These are phyloP conservation scores for Falco cherrug DNA, from an alignment of 2,797 vertebrate species.

Conservation along the genomic window DNA sequence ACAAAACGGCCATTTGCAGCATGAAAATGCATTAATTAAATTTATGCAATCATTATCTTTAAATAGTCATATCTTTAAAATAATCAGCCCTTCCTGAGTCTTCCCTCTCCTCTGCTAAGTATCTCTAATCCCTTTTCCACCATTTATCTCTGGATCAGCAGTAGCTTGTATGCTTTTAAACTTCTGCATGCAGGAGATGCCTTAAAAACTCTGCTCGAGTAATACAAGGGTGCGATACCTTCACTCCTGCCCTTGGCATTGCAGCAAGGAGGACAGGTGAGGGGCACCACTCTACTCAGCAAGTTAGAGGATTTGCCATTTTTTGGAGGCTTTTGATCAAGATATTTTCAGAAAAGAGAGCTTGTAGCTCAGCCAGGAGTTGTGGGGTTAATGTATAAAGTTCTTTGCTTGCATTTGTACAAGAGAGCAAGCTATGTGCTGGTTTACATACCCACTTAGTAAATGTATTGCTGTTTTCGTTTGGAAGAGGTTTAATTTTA, in stretches of 20 bases:
- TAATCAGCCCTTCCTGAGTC: slow-evolving; percentile 73
- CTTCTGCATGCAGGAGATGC: background rate
- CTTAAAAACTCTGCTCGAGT: background rate
- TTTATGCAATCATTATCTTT: slow-evolving; percentile 99
- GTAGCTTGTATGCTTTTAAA: background rate
- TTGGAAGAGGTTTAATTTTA: background rate
- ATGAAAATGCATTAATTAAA: slow-evolving; percentile 99
- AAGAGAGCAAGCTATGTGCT: background rate
- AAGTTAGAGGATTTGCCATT: background rate
- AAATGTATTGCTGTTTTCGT: background rate
- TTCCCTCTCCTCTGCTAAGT: slow-evolving; percentile 58
- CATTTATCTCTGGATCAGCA: slow-evolving; percentile 70
- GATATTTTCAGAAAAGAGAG: background rate
- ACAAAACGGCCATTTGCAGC: slow-evolving; percentile 88
- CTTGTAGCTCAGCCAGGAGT: background rate
- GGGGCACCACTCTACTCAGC: background rate
- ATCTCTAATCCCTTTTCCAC: slow-evolving; percentile 70
- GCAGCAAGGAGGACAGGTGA: background rate
- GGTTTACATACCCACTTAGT: background rate
- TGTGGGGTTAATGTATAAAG: background rate
- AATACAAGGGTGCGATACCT: background rate
- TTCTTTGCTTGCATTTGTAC: background rate
- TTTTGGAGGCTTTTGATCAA: background rate
- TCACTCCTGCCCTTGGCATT: background rate
- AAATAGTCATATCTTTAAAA: slow-evolving; percentile 94